Evolutionary conservation across 2,888 invertebrate species (phyloP), one percentile per base, ranked within the genome.

Genomic region (Bembecia ichneumoniformis): DNA sequence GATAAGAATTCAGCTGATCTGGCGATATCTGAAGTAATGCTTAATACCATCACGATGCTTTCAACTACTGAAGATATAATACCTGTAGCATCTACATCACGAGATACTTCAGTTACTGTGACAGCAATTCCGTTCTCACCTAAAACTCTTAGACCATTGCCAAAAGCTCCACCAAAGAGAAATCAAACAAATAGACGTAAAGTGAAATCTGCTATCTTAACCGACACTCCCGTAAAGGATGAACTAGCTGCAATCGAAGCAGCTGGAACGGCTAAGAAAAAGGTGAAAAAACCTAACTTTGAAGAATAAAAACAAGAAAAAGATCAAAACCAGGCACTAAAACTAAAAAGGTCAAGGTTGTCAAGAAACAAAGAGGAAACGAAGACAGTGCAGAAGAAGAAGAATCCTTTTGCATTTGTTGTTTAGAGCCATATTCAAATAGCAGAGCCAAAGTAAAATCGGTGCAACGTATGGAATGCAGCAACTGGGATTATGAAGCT

Each of bases 41-140:
- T n/a, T n/a, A n/a, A n/a, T n/a, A n/a, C n/a, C n/a, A n/a, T n/a
- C n/a, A n/a, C n/a, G n/a, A n/a, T n/a, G n/a, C n/a, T n/a, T n/a
- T n/a, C n/a, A n/a, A n/a, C n/a, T n/a, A n/a, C n/a, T n/a, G n/a
- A n/a, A n/a, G n/a, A n/a, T n/a, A n/a, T n/a, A n/a, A n/a, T n/a
- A n/a, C n/a, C n/a, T n/a, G n/a, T n/a, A n/a, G n/a, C n/a, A n/a
- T n/a, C n/a, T n/a, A n/a, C n/a, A n/a, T n/a, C n/a, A n/a, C n/a
- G n/a, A n/a, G n/a, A n/a, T n/a, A n/a, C n/a, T 44, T 46, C 49
- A 50, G 49, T 51, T 51, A 49, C 47, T 51, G 50, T 47, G 14
- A 17, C 50, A n/a, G n/a, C n/a, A n/a, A n/a, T n/a, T n/a, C n/a
- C n/a, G n/a, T n/a, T n/a, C n/a, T n/a, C n/a, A n/a, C n/a, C n/a